A percentile compares a stretch with the other conserved stretches of the same genome.
Conservation (phyloP, 2,797 vertebrate species). For the Ibycter americanus region DNA sequence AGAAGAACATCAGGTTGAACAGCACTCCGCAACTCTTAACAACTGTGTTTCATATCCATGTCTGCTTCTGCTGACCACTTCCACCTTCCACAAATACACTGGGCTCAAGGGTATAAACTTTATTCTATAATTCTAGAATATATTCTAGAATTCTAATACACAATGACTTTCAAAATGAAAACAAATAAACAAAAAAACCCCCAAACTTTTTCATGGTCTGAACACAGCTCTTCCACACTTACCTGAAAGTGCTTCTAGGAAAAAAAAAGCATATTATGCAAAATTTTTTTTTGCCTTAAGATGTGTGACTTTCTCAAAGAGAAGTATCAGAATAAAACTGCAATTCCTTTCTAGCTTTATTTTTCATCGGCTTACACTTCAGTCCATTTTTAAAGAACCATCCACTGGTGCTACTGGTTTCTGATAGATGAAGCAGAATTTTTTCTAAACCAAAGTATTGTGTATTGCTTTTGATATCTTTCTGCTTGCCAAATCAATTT, state of each 20-base stretch:
- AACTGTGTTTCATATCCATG: not conserved
- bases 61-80: not conserved
- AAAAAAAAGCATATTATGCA: not conserved
- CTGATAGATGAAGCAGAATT: not conserved
- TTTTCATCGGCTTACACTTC: not conserved
- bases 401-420: not conserved
- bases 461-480: not conserved
- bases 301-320: not conserved
- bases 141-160: not conserved
- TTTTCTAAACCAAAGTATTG: not conserved
- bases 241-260: not conserved
- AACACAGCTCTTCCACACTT: not conserved
- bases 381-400: not conserved
- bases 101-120: not conserved
- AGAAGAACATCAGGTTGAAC: not conserved
- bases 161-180: not conserved
- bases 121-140: not conserved
- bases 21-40: not conserved
- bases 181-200: not conserved
- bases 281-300: not conserved
- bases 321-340: not conserved
- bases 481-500: not conserved
- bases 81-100: not conserved
- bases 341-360: not conserved
- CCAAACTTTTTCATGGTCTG: not conserved